Conservation (phyloP, 2,888 invertebrate species). For the Sycophila texana region DNA sequence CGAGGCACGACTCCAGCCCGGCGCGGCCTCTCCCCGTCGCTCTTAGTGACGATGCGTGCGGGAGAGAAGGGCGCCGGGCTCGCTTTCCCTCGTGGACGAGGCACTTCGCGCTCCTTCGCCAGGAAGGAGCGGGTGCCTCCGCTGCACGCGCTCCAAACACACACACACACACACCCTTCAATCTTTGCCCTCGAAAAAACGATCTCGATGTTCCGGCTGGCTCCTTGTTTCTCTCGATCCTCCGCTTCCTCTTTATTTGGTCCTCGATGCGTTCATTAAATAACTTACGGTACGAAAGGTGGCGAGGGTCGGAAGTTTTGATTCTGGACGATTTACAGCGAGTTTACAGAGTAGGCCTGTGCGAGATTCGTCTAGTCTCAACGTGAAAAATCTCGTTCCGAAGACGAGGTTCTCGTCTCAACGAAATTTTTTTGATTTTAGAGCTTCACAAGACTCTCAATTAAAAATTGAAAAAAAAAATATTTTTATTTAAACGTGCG, state of each 20-base stretch:
- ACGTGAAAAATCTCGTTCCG: too few species aligned
- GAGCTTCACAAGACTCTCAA: too few species aligned
- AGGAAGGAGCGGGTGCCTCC: conserved; percentile 61
- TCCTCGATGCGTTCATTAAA: conserved; percentile 21
- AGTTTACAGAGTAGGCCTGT: too few species aligned
- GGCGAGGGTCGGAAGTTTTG: background rate
- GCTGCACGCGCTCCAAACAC: too few species aligned
- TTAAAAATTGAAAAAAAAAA: conserved; percentile 1
- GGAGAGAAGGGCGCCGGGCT: background rate
- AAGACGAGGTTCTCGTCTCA: too few species aligned
- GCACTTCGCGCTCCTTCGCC: conserved; percentile 61
- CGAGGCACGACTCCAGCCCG: background rate
- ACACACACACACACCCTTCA: too few species aligned
- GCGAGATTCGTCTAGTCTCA: too few species aligned
- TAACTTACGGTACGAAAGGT: conserved; percentile 14
- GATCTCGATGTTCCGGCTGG: too few species aligned
- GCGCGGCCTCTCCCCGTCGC: background rate
- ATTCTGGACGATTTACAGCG: background rate
- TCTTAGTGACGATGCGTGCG: background rate
- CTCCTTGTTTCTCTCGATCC: too few species aligned
- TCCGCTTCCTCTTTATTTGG: conserved; percentile 19
- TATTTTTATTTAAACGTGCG: too few species aligned
- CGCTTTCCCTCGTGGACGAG: conserved; percentile 3
- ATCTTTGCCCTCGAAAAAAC: too few species aligned
- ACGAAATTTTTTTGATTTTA: too few species aligned